Base-by-base conservation (phyloP, 2,888 invertebrate genomes). In the Synanthedon andrenaeformis region DNA sequence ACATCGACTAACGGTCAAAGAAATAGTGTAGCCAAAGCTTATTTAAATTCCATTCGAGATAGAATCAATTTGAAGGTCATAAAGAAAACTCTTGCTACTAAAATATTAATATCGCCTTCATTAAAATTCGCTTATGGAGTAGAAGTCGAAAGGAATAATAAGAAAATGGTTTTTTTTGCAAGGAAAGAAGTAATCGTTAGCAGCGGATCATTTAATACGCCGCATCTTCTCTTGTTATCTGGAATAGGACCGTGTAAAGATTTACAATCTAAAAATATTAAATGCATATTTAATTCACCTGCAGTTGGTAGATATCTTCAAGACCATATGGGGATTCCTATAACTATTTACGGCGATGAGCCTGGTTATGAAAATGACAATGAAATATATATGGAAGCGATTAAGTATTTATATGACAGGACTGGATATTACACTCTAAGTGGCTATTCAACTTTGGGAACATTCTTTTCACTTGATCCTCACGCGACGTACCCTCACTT, bases 381-480 rank as follows among this genome's bases (percentile, higher is more conserved):
- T 0, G 66, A 75, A 23, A 49, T 53, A 41, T 53, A 74, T 12
- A 74, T 81, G 13, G 81, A 83, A 49, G 59, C 74, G 0, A 69
- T 84, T 3, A 57, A 82, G 2, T 93, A 90, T 66, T 67, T 89
- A 3, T 78, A 79, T 53, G 82, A 86, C 56, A 81, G 80, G n/a
- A 82, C 66, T 13, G 93, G 91, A 0, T 76, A 76, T 8, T 66
- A 90, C 56, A 80, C 85, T 1, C 76, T 80, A 52, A 76, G 72
- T 3, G 79, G 74, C 1, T 82, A 89, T n/a, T 80, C 90, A 52
- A 93, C 94, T 72, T 90, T 88, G 0, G 88, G 91, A 83, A 92
- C 90, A 1, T 92, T 92, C 64, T 57, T 79, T 72, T 65, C 82
- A 76, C 3, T 78, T 81, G 57, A 67, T 69, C 12, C 70, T 63